A percentile compares a stretch with the other conserved stretches of the same genome.
Evolutionary conservation across 2,113 vertebrate genomes (phyloP).

Genomic region (Ciconia maguari): DNA sequence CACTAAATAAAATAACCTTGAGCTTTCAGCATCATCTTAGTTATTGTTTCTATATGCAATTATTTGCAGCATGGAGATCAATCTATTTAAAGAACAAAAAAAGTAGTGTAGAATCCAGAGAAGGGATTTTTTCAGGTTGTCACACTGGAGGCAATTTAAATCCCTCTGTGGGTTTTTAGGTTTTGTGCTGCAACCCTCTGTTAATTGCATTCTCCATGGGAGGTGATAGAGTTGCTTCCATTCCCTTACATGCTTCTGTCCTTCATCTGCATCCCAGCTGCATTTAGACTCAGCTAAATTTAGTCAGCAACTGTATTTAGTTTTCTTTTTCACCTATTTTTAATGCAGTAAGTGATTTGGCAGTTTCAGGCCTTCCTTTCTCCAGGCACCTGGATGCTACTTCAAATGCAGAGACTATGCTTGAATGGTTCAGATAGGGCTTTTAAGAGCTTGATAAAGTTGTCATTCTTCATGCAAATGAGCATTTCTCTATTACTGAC

Average conservation of each 20-base stretch:
- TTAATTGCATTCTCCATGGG: not conserved
- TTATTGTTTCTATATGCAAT: not conserved
- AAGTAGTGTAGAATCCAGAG: not conserved
- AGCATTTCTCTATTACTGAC: not conserved
- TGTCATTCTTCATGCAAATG: slow-evolving; percentile 35
- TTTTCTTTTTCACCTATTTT: slow-evolving; percentile 31
- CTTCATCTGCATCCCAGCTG: not conserved
- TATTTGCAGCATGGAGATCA: not conserved
- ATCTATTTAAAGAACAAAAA: not conserved
- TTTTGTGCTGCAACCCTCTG: not conserved
- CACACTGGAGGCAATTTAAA: not conserved
- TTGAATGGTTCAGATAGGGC: not conserved
- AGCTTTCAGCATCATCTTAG: not conserved
- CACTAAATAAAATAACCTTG: not conserved
- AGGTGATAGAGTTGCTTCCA: not conserved
- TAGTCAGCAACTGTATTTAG: not conserved
- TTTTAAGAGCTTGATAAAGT: not conserved
- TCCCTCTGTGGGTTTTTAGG: not conserved
- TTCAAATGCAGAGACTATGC: not conserved
- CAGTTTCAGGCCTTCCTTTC: not conserved
- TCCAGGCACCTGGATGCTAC: not conserved
- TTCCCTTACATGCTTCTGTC: not conserved
- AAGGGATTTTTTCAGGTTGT: not conserved
- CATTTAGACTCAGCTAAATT: not conserved
- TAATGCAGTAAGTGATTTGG: not conserved